Percentiles rank a stretch among this genome's conserved stretches.
phyloP scores from a whole-genome alignment of 2,113 vertebrate species.

The Ciconia stormi region DNA sequence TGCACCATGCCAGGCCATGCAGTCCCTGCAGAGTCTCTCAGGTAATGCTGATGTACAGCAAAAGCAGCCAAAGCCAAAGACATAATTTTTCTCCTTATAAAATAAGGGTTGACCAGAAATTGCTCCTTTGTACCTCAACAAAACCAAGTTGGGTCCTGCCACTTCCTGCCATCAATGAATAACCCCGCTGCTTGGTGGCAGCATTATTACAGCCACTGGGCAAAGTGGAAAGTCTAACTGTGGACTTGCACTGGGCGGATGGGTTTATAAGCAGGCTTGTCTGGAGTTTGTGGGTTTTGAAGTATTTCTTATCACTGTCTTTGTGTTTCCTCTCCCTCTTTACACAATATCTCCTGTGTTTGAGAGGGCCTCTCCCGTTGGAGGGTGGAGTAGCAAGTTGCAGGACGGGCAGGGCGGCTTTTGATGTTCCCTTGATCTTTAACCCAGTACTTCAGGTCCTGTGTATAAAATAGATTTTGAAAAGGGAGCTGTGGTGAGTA shows the following conservation, averaged over 20 bases:
- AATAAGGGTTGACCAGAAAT: neutral
- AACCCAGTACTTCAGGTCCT: conserved; percentile 28
- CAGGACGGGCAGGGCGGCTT: neutral
- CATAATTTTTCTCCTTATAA: neutral
- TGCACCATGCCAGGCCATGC: neutral
- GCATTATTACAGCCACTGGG: neutral
- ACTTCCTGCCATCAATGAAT: neutral
- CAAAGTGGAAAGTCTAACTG: neutral
- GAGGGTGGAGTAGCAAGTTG: conserved; percentile 11
- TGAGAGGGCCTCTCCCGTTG: neutral
- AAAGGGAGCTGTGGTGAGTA: neutral
- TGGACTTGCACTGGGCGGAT: neutral
- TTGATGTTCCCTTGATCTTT: conserved; percentile 58
- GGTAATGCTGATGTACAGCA: neutral
- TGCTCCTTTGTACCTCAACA: neutral
- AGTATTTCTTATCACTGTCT: neutral
- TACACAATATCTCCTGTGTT: neutral
- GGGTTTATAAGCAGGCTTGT: neutral
- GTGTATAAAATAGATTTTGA: neutral
- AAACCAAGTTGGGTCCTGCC: neutral
- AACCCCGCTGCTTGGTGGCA: neutral
- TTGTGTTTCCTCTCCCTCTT: neutral
- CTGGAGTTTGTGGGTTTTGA: neutral
- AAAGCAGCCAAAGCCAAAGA: neutral
- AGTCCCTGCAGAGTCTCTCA: neutral